Conservation (phyloP, 2,113 vertebrate species). For the Corythornis vintsioides region DNA sequence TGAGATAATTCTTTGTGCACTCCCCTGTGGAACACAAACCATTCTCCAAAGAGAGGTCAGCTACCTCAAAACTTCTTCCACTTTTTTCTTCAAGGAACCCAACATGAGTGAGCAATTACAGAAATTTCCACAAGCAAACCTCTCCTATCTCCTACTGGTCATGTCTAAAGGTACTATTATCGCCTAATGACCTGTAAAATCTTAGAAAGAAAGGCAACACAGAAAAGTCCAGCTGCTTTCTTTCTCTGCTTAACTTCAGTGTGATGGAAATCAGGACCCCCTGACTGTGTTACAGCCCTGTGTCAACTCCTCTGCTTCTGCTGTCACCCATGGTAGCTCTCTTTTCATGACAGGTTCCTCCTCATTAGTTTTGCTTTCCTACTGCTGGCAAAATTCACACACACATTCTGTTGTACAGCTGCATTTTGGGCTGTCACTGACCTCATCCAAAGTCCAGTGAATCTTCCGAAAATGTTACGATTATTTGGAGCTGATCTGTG, state of each 20-base stretch:
- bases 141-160: slow-evolving; percentile 11
- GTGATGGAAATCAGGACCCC: slow-evolving; percentile 5
- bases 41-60: slow-evolving; percentile 22
- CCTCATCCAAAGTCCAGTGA: neutral
- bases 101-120: slow-evolving; percentile 13
- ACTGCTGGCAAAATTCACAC: neutral
- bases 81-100: slow-evolving; percentile 4
- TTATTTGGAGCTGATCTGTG: neutral
- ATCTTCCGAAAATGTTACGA: neutral
- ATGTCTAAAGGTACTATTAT: slow-evolving; percentile 26
- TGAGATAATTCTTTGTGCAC: neutral
- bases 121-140: neutral
- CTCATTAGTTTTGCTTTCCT: slow-evolving; percentile 13
- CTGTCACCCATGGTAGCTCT: neutral
- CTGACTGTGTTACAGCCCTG: neutral
- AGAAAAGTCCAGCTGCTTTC: slow-evolving; percentile 5
- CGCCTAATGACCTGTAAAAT: slow-evolving; percentile 33
- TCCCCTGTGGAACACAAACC: neutral
- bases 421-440: neutral
- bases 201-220: neutral
- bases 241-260: neutral
- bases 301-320: neutral
- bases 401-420: neutral
- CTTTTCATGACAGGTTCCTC: slow-evolving; percentile 11
- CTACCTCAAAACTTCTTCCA: neutral